phyloP scores from a whole-genome alignment of 2,113 vertebrate species.

The Malaclemys terrapin region DNA sequence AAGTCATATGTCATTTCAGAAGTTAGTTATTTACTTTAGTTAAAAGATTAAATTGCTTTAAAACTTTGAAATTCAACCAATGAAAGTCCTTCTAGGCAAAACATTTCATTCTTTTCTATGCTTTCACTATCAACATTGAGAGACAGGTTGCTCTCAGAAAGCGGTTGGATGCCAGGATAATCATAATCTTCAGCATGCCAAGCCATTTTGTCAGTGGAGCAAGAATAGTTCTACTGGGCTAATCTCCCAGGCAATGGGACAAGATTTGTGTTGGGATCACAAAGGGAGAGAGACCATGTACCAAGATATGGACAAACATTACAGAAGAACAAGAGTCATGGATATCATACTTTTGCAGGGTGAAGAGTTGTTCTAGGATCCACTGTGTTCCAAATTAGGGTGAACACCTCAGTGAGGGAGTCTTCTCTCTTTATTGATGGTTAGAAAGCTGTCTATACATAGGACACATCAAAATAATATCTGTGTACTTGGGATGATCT shows the following conservation, averaged over 20 bases:
- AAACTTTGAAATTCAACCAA: accelerated
- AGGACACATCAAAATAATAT: too few species aligned
- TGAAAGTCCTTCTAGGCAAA: background rate
- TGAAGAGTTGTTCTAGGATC: background rate
- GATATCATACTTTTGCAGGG: background rate
- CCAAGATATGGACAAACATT: background rate
- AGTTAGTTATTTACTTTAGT: background rate
- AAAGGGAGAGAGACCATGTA: accelerated
- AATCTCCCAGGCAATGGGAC: background rate
- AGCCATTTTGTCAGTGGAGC: background rate
- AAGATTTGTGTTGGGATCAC: background rate
- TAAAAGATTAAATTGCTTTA: accelerated
- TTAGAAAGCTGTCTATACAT: background rate
- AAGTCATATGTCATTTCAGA: background rate
- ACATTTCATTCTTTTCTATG: background rate
- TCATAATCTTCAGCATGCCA: background rate
- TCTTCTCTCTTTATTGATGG: background rate
- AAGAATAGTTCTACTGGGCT: background rate
- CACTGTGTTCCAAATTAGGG: too few species aligned
- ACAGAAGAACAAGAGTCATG: background rate
- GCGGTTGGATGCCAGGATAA: background rate
- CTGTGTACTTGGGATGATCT: background rate
- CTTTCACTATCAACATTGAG: background rate
- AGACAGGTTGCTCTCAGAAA: background rate
- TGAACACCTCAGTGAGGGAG: too few species aligned